These are phyloP conservation scores for Bucorvus abyssinicus DNA, from an alignment of 2,797 vertebrate genomes.

Conservation along the genomic window DNA sequence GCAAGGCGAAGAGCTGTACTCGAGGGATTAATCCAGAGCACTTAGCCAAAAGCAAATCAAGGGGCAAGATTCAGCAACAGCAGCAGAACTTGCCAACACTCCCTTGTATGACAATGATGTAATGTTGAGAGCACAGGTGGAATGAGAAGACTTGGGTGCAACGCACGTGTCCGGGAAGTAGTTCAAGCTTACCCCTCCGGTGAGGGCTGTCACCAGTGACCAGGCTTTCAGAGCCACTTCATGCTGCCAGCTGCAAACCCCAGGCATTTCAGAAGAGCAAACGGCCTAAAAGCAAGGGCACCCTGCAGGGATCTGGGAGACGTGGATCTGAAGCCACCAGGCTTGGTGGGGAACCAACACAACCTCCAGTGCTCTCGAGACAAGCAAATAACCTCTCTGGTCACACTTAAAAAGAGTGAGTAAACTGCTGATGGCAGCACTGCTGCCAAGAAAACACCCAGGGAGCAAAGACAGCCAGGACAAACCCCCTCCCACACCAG, in stretches of 20 bases:
- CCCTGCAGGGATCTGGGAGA: fast-evolving
- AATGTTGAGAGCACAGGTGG: fast-evolving
- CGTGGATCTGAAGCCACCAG: neutral
- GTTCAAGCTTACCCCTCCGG: neutral
- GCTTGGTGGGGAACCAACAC: fast-evolving
- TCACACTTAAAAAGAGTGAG: neutral
- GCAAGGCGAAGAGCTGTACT: fast-evolving
- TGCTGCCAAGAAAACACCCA: neutral
- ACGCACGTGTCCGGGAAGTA: neutral
- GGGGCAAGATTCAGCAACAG: neutral
- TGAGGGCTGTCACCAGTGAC: neutral
- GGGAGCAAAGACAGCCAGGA: neutral
- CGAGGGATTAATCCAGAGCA: neutral
- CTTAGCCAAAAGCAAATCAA: neutral
- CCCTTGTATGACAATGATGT: neutral
- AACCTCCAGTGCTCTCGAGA: neutral
- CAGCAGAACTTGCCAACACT: neutral
- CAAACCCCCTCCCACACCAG: fast-evolving
- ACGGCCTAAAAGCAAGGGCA: neutral
- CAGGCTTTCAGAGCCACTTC: neutral
- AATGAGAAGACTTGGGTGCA: neutral
- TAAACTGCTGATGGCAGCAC: no score
- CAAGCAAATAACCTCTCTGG: neutral
- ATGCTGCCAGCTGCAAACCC: neutral
- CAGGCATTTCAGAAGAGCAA: neutral